Conservation (phyloP, 1,140 invertebrate genomes). For the Meteorus sp. region DNA sequence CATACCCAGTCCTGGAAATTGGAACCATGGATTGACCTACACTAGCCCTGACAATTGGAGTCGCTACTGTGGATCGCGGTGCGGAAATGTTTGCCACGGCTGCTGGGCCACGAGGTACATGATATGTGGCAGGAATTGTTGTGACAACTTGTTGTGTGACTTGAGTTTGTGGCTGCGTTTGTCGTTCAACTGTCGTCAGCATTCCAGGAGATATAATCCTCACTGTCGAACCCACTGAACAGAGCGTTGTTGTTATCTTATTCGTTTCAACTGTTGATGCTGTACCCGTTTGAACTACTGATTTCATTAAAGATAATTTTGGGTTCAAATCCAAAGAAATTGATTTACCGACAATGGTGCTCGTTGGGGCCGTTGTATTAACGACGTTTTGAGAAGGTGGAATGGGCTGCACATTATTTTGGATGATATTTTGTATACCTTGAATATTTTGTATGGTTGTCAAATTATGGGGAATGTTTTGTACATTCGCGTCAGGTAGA, state of each 20-base stretch:
- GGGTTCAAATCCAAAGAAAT: conserved; percentile 53
- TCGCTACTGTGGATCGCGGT: conserved; percentile 57
- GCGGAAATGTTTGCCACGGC: conserved; percentile 61
- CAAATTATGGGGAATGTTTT: conserved; percentile 47
- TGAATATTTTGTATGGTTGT: conserved; percentile 48
- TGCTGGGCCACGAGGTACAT: conserved; percentile 56
- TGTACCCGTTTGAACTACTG: conserved; percentile 43
- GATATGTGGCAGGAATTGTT: conserved; percentile 53
- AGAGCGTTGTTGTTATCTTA: conserved; percentile 54
- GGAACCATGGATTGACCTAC: conserved; percentile 41
- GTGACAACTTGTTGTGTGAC: conserved; percentile 47
- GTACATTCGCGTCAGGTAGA: conserved; percentile 43
- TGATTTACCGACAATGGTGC: conserved; percentile 49
- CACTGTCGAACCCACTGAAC: conserved; percentile 51
- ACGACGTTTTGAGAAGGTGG: conserved; percentile 44
- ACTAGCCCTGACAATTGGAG: conserved; percentile 55
- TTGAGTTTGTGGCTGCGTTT: conserved; percentile 39
- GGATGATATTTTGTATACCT: conserved; percentile 48
- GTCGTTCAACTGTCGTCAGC: conserved; percentile 52
- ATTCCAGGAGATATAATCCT: conserved; percentile 52
- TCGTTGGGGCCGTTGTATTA: conserved; percentile 38
- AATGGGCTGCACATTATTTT: conserved; percentile 49
- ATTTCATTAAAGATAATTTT: conserved; percentile 50
- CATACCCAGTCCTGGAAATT: conserved; percentile 44
- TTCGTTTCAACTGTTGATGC: conserved; percentile 43